Conservation (phyloP, 2,888 invertebrate species). For the Dolomedes plantarius region DNA sequence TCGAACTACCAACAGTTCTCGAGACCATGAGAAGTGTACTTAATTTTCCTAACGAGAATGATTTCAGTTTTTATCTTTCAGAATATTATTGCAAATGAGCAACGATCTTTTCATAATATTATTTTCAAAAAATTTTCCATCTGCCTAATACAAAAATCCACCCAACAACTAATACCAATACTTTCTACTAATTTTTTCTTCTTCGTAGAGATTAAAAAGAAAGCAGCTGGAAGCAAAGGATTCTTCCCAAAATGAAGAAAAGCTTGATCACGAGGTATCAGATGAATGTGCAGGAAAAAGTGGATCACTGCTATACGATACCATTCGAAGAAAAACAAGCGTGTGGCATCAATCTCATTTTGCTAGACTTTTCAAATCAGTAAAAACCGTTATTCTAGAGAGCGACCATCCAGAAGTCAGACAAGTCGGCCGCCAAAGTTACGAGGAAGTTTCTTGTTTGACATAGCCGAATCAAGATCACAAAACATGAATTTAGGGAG, state of each 20-base stretch:
- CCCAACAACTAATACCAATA: too few relatives aligned
- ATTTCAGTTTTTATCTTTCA: too few relatives aligned
- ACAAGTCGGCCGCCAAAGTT: too few relatives aligned
- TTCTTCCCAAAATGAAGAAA: neutral
- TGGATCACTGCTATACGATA: too few relatives aligned
- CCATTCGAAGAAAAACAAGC: neutral
- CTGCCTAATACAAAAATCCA: too few relatives aligned
- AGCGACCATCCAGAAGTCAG: neutral
- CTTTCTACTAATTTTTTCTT: neutral
- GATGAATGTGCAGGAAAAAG: neutral
- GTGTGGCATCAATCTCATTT: constrained; percentile 36
- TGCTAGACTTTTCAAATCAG: neutral
- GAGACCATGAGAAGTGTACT: too few relatives aligned
- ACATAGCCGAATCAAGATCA: constrained; percentile 16
- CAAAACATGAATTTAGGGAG: constrained; percentile 18
- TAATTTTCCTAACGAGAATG: too few relatives aligned
- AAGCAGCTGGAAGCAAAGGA: neutral
- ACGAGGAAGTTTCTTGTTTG: constrained; percentile 15
- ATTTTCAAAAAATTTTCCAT: too few relatives aligned
- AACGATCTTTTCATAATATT: too few relatives aligned
- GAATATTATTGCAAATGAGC: too few relatives aligned
- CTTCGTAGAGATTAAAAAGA: constrained; percentile 41
- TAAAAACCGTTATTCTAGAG: neutral
- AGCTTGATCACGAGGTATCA: neutral
- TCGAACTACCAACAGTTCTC: too few relatives aligned